Evolutionary conservation across 2,888 invertebrate species (phyloP), one percentile per base, ranked within the genome.

Genomic region (Pachydiplax longipennis): DNA sequence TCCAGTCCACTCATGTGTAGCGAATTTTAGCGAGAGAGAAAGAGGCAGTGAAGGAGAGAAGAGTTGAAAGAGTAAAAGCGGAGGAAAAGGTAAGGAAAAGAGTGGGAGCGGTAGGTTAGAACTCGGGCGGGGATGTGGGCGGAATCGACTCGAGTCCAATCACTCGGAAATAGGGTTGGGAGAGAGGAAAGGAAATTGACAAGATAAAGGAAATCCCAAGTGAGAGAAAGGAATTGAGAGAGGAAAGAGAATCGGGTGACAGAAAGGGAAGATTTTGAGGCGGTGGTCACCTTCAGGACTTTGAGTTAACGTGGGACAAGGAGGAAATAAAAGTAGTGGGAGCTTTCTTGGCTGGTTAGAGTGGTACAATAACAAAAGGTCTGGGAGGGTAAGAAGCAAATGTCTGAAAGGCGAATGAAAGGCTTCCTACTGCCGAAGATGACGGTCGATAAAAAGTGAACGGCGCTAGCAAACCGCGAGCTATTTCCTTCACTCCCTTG

Each of bases 191-290:
- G 87, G 87, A 87, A 87, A 87, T 87, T 87, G 87, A 87, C 87
- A 87, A 87, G 87, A 61, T 87, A 87, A 87, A 87, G 87, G 87
- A 87, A 87, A 87, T 87, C 87, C 87, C 61, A 87, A 65, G 61
- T 37, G 87, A 61, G 65, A 61, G 61, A 87, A 61, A 83, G 83
- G 58, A 83, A 83, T 83, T 83, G 83, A 83, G 83, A 58, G 58
- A 53, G 87, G 87, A 87, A n/a, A n/a, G 73, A 37, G 61, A 35
- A 61, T 35, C 44, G n/a, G 82, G 82, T 18, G 37, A 31, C 22
- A 61, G 83, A 83, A 18, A 58, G 61, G 35, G 37, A 61, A 61
- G 87, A 87, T 87, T 87, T 87, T 58, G 61, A 61, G 58, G 61
- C 65, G 61, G 87, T 87, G 87, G 87, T 87, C 87, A 87, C 87